phyloP scores from a whole-genome alignment of 2,888 invertebrate genomes.

The Parthenolecanium corni region DNA sequence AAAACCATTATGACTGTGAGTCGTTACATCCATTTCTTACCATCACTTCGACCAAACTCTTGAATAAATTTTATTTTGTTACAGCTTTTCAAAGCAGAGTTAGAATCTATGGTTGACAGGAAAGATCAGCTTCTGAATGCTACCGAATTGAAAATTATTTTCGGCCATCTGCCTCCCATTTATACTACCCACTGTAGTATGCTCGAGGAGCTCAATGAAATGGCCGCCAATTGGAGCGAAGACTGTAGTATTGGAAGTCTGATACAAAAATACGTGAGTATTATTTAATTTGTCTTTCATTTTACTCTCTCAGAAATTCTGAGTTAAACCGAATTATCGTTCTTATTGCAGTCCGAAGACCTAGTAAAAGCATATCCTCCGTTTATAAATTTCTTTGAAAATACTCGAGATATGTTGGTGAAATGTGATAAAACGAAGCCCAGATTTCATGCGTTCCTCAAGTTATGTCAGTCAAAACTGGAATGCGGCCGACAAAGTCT shows the following conservation, averaged over 20 bases:
- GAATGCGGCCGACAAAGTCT: slow-evolving; percentile 93
- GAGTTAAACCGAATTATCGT: background rate
- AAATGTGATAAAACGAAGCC: slow-evolving; percentile 86
- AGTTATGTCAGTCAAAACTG: slow-evolving; percentile 83
- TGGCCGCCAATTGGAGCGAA: slow-evolving; percentile 73
- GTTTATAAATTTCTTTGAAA: slow-evolving; percentile 96
- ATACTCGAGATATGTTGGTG: slow-evolving; percentile 83
- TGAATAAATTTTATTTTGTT: slow-evolving; percentile 33
- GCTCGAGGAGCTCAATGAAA: slow-evolving; percentile 47
- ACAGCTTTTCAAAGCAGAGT: slow-evolving; percentile 83
- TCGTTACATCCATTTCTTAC: slow-evolving; percentile 27
- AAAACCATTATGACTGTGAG: slow-evolving; percentile 80
- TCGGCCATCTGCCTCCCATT: slow-evolving; percentile 88
- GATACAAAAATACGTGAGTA: slow-evolving; percentile 60
- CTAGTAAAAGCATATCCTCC: slow-evolving; percentile 91
- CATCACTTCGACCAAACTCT: background rate
- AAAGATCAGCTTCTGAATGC: slow-evolving; percentile 69
- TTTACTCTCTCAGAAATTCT: background rate
- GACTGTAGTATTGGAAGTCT: slow-evolving; percentile 77
- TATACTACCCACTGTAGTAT: slow-evolving; percentile 80
- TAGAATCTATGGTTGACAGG: slow-evolving; percentile 74
- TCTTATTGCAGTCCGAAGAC: slow-evolving; percentile 53
- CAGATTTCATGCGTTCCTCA: slow-evolving; percentile 91
- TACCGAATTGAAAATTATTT: slow-evolving; percentile 86
- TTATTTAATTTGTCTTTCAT: no score